A percentile compares a stretch with the other conserved stretches of the same genome.
These are phyloP conservation scores for Ploceus nigricollis DNA, from an alignment of 2,113 vertebrate genomes.

Conservation along the genomic window DNA sequence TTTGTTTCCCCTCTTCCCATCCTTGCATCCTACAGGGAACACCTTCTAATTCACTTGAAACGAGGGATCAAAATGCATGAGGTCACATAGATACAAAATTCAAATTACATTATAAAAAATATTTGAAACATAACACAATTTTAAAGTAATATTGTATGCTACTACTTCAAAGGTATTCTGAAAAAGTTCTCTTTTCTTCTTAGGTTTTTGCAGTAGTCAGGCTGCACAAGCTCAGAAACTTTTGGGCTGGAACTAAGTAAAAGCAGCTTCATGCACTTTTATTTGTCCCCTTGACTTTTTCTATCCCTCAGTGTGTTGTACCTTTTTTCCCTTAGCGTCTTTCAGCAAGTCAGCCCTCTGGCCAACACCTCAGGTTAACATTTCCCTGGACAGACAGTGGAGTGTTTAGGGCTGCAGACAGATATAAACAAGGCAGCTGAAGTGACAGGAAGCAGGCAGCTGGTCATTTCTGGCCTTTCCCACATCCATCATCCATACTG, in stretches of 20 bases:
- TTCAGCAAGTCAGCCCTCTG: background rate
- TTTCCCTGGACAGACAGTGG: background rate
- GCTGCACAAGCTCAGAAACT: background rate
- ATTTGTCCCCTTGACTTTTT: background rate
- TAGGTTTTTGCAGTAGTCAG: background rate
- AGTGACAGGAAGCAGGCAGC: background rate
- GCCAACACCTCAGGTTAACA: background rate
- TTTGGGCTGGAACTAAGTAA: background rate
- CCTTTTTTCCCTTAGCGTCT: background rate
- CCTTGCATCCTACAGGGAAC: background rate
- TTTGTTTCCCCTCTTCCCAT: background rate
- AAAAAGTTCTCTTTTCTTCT: background rate
- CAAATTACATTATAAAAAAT: background rate
- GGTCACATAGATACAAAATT: background rate
- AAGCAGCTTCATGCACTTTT: background rate
- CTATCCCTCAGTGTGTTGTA: background rate
- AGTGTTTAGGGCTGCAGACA: background rate
- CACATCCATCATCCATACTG: background rate
- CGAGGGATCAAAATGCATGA: background rate
- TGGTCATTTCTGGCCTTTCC: background rate
- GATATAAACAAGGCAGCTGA: background rate
- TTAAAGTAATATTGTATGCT: background rate
- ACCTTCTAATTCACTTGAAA: background rate
- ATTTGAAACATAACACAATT: background rate
- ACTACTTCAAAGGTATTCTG: background rate